Conservation (phyloP, 2,797 vertebrate genomes). For the Eutrigla gurnardus region DNA sequence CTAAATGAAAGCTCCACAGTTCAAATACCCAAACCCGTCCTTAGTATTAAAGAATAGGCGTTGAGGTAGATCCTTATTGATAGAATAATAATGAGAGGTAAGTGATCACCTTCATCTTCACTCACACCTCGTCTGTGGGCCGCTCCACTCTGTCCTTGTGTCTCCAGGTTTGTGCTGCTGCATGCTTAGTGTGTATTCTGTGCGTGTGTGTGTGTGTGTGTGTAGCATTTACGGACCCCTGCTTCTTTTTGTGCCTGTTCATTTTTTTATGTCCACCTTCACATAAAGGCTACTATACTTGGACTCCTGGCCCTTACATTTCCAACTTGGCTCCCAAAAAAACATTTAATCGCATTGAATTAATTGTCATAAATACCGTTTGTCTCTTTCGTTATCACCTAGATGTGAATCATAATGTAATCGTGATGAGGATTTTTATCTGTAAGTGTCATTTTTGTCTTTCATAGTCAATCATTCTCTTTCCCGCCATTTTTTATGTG, state of each 20-base stretch:
- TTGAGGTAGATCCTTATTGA: neutral
- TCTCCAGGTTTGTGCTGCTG: slow-evolving; percentile 50
- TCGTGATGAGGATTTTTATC: slow-evolving; percentile 14
- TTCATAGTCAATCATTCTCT: slow-evolving; percentile 58
- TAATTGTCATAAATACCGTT: slow-evolving; percentile 19
- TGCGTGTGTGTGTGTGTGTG: slow-evolving; percentile 16
- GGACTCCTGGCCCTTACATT: slow-evolving; percentile 8
- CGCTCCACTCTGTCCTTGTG: slow-evolving; percentile 46
- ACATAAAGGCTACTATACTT: slow-evolving; percentile 3
- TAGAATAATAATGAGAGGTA: slow-evolving; percentile 55
- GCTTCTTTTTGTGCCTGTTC: slow-evolving; percentile 28
- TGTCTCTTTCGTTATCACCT: slow-evolving; percentile 11
- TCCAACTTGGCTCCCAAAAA: neutral
- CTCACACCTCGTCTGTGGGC: slow-evolving; percentile 41
- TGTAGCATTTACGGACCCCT: slow-evolving; percentile 31
- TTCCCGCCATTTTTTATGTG: slow-evolving; percentile 34
- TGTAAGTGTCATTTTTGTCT: slow-evolving; percentile 44
- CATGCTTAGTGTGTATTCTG: slow-evolving; percentile 49
- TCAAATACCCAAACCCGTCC: neutral
- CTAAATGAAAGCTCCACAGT: neutral
- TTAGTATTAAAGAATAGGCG: neutral
- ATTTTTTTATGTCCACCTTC: slow-evolving; percentile 27
- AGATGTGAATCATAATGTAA: slow-evolving; percentile 31
- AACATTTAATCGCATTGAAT: slow-evolving; percentile 14
- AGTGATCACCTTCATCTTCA: slow-evolving; percentile 61